Percentiles rank a stretch among this genome's conserved stretches.
Evolutionary conservation across 2,888 invertebrate species (phyloP).

Genomic region (Ophraella communa): DNA sequence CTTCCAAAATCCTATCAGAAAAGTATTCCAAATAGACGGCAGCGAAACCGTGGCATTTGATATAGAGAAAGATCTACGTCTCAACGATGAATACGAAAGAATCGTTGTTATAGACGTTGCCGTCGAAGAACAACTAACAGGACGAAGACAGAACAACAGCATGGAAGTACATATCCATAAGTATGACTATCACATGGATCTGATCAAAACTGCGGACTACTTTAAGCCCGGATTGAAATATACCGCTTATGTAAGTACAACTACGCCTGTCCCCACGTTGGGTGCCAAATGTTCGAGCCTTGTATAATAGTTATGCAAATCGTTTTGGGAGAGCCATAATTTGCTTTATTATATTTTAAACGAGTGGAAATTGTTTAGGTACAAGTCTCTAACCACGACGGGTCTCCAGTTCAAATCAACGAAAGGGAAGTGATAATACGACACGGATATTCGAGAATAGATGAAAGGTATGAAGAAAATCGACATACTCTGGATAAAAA

Average conservation of each 20-base stretch:
- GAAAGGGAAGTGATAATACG: slow-evolving; percentile 66
- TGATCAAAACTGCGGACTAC: slow-evolving; percentile 81
- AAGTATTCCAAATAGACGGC: slow-evolving; percentile 72
- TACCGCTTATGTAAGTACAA: slow-evolving; percentile 74
- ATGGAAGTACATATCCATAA: slow-evolving; percentile 77
- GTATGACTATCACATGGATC: slow-evolving; percentile 76
- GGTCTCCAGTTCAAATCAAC: slow-evolving; percentile 68
- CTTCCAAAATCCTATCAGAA: slow-evolving; percentile 73
- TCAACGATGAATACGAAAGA: slow-evolving; percentile 81
- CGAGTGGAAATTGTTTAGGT: slow-evolving; percentile 63
- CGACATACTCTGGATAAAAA: slow-evolving; percentile 66
- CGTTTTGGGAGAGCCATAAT: no score
- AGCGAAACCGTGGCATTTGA: slow-evolving; percentile 74
- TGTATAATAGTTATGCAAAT: no score
- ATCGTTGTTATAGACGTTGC: slow-evolving; percentile 86
- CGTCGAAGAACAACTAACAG: slow-evolving; percentile 88
- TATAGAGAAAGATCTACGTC: slow-evolving; percentile 74
- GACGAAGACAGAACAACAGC: slow-evolving; percentile 81
- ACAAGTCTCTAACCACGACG: slow-evolving; percentile 76
- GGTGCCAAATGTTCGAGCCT: no score
- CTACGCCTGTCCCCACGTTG: no score
- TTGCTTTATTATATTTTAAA: no score
- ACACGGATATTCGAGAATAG: slow-evolving; percentile 68
- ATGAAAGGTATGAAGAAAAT: slow-evolving; percentile 63
- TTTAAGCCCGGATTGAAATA: slow-evolving; percentile 90